Conservation (phyloP, 2,888 invertebrate species). For the Troglohyphantes excavatus region DNA sequence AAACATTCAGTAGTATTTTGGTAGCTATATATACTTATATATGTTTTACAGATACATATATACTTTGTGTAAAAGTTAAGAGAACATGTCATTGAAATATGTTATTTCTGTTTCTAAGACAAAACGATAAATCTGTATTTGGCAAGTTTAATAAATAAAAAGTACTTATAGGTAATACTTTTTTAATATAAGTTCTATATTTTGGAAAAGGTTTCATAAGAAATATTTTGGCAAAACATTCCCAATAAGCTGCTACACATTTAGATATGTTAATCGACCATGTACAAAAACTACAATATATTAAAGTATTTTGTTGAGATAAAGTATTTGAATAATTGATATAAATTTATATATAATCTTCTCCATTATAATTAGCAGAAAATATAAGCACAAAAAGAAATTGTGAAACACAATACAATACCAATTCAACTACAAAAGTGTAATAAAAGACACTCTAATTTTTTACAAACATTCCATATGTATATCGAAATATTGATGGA, state of each 20-base stretch:
- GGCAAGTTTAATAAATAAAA: slow-evolving; percentile 15
- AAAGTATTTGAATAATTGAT: background rate
- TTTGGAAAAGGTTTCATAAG: slow-evolving; percentile 12
- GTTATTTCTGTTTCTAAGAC: slow-evolving; percentile 28
- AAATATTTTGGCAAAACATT: background rate
- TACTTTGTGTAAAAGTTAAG: slow-evolving; percentile 11
- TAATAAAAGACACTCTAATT: slow-evolving; percentile 66
- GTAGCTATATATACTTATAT: slow-evolving; percentile 17
- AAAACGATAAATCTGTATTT: slow-evolving; percentile 37
- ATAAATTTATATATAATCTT: background rate
- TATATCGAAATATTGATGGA: slow-evolving; percentile 65
- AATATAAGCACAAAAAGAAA: background rate
- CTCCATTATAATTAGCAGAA: background rate
- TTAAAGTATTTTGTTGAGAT: slow-evolving; percentile 5
- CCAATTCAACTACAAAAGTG: slow-evolving; percentile 45
- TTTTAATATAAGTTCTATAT: slow-evolving; percentile 23
- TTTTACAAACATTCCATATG: slow-evolving; percentile 42
- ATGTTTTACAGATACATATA: slow-evolving; percentile 35
- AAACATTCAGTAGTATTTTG: slow-evolving; percentile 55
- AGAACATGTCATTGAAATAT: slow-evolving; percentile 12
- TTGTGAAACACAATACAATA: background rate
- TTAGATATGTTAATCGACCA: slow-evolving; percentile 58
- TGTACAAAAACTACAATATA: slow-evolving; percentile 44
- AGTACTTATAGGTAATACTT: background rate
- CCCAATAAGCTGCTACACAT: slow-evolving; percentile 52